Base-by-base conservation (phyloP, 1,140 invertebrate species). In the Drosophila ambigua region DNA sequence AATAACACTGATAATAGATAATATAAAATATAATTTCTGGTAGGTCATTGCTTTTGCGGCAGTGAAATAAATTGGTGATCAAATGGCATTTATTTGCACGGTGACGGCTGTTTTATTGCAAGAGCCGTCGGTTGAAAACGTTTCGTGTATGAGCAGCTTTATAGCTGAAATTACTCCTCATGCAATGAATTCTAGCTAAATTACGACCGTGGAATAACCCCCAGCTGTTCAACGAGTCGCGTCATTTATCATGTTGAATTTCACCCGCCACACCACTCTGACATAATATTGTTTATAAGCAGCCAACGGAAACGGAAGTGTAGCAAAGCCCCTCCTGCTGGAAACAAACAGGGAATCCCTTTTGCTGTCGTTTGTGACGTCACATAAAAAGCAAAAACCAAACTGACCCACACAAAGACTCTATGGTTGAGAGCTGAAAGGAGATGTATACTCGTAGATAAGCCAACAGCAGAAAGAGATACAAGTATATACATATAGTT, bases 281-380 rank as follows among this genome's bases (percentile, higher is more conserved):
- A 72, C 55, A 71, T 72, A 60, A 72, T 61, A n/a, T 5, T 15
- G 31, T 72, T 60, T 53, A 41, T 61, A 44, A 45, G 43, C 23
- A 15, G 46, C 15, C 16, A 39, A 26, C n/a, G 41, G 23, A 69
- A 61, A 26, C 24, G 66, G 45, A 66, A 68, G 24, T 20, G 20
- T 31, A 55, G 9, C 6, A 55, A 69, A 50, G 46, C 28, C 31
- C 65, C 66, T 52, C 66, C 68, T 72, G 66, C 68, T 72, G 68
- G 20, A 5, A 63, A n/a, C 15, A 41, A 23, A 23, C 20, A 13
- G 54, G 46, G 35, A 57, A 31, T 43, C n/a, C 39, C n/a, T 43
- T 24, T 57, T 20, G 41, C 41, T 11, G 26, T 16, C n/a, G 39
- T 35, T 39, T 39, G 8, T 39, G 4, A 13, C 13, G 4, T 39